A percentile compares a stretch with the other conserved stretches of the same genome.
Evolutionary conservation across 1,140 invertebrate genomes (phyloP).

Genomic region (Caenorhabditis latens): DNA sequence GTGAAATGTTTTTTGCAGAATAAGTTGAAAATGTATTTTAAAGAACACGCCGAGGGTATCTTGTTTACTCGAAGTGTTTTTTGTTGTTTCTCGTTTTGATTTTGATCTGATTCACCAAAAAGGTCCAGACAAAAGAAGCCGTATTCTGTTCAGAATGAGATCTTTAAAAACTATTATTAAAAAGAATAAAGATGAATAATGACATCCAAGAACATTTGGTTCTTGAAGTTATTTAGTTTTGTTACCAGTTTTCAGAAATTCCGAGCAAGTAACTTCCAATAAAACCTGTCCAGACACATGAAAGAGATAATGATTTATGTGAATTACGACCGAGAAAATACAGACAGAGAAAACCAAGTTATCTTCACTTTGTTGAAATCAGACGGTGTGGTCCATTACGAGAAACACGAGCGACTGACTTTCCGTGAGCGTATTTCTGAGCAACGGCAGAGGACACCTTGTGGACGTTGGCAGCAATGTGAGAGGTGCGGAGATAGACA

Average conservation of each 20-base stretch:
- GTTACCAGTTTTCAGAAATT: too few relatives aligned
- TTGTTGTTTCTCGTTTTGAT: too few relatives aligned
- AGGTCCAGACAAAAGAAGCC: not conserved
- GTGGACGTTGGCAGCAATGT: not conserved
- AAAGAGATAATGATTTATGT: not conserved
- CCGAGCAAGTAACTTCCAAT: too few relatives aligned
- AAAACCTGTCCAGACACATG: too few relatives aligned
- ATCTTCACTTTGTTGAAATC: not conserved
- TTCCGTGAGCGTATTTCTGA: not conserved
- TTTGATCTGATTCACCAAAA: not conserved
- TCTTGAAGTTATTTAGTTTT: too few relatives aligned
- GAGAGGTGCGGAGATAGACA: not conserved
- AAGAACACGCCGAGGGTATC: too few relatives aligned
- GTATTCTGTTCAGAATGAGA: not conserved
- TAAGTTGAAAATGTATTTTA: too few relatives aligned
- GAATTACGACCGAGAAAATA: not conserved
- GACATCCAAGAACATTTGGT: not conserved
- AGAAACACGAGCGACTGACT: not conserved
- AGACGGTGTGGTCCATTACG: slow-evolving; percentile 16
- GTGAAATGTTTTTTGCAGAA: not conserved
- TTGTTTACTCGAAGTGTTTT: too few relatives aligned
- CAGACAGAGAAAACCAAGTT: not conserved
- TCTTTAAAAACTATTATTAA: too few relatives aligned
- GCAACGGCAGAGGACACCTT: not conserved
- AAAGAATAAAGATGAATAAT: not conserved